Evolutionary conservation across 1,140 invertebrate genomes (phyloP).

Genomic region (Drosophila navojoa): DNA sequence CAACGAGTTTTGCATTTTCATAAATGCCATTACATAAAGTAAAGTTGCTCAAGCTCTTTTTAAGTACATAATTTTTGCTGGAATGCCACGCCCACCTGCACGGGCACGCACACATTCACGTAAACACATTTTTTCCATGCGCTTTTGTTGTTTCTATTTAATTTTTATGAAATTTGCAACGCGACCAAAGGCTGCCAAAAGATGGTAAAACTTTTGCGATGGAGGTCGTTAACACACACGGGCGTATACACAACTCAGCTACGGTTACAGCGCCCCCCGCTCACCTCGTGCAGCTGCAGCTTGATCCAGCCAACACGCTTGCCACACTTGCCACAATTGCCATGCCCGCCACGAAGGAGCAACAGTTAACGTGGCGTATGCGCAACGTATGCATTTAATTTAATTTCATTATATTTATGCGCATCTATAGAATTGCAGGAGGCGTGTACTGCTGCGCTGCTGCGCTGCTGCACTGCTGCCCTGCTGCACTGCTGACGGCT

Average conservation of each 20-base stretch:
- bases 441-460: neutral
- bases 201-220: constrained; percentile 67
- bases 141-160: constrained; percentile 73
- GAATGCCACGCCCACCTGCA: constrained; percentile 42
- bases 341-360: constrained; percentile 46
- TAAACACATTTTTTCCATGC: constrained; percentile 25
- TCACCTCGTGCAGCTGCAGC: neutral
- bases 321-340: constrained; percentile 12
- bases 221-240: constrained; percentile 75
- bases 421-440: constrained; percentile 67
- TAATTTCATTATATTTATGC: constrained; percentile 82
- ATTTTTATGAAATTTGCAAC: constrained; percentile 79
- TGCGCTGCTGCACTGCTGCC: neutral
- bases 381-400: constrained; percentile 82
- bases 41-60: constrained; percentile 79
- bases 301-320: neutral
- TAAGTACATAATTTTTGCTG: constrained; percentile 75
- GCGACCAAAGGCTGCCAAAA: constrained; percentile 75
- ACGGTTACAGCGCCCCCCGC: neutral
- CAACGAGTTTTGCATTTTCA: constrained; percentile 71
- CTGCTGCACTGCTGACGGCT: neutral
- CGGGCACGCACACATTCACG: neutral
- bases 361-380: constrained; percentile 81
- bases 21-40: constrained; percentile 76
- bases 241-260: constrained; percentile 33